phyloP scores from a whole-genome alignment of 1,140 invertebrate species.

The Bombus huntii region DNA sequence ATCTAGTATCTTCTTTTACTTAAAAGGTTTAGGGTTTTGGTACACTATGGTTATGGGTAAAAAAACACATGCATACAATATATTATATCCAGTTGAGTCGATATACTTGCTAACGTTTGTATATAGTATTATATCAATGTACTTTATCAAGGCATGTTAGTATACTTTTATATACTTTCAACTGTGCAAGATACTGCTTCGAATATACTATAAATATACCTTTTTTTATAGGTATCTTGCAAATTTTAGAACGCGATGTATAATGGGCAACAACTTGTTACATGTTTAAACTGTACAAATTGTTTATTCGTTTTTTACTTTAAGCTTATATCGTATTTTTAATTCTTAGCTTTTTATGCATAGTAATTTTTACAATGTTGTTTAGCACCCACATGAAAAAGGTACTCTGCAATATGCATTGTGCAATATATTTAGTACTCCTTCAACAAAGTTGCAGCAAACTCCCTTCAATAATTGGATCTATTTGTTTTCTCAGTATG shows the following conservation, averaged over 20 bases:
- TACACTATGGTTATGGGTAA: conserved; percentile 61
- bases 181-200: conserved; percentile 53
- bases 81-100: conserved; percentile 29
- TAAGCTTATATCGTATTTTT: background rate
- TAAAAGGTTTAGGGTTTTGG: conserved; percentile 52
- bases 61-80: conserved; percentile 50
- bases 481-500: background rate
- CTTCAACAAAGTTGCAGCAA: conserved; percentile 10
- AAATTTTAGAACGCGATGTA: conserved; percentile 7
- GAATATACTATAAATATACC: conserved; percentile 19
- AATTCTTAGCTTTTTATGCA: conserved; percentile 23
- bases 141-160: conserved; percentile 58
- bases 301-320: conserved; percentile 26
- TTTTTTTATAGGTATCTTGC: background rate
- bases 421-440: background rate
- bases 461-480: conserved; percentile 24
- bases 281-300: conserved; percentile 22
- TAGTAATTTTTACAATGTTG: conserved; percentile 9
- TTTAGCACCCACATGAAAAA: background rate
- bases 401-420: background rate
- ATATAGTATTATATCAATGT: conserved; percentile 43
- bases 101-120: conserved; percentile 48
- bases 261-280: conserved; percentile 5
- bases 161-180: conserved; percentile 49
- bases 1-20: conserved; percentile 40